Conservation (phyloP, 2,888 invertebrate species). For the Pseudolycoriella hygida region DNA sequence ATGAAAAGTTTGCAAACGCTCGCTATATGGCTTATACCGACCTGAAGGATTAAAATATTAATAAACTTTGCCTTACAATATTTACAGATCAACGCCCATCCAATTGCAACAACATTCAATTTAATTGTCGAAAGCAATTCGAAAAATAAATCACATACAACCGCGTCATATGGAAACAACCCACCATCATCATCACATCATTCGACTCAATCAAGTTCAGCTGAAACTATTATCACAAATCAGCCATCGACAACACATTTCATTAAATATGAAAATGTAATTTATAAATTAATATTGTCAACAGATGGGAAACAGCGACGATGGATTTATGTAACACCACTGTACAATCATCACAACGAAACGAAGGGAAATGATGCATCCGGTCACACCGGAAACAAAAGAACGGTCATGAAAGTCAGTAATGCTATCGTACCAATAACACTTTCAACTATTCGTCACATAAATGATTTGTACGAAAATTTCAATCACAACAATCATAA, state of each 20-base stretch:
- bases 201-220: neutral
- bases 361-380: neutral
- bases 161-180: too few species aligned
- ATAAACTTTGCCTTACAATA: too few species aligned
- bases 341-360: neutral
- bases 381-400: slow-evolving; percentile 4
- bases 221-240: neutral
- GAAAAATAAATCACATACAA: too few species aligned
- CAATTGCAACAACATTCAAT: too few species aligned
- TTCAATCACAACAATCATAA: neutral
- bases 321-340: slow-evolving; percentile 3
- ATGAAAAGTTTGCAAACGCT: too few species aligned
- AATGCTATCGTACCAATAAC: neutral
- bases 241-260: neutral
- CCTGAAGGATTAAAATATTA: too few species aligned
- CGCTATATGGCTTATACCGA: too few species aligned
- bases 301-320: neutral
- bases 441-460: neutral
- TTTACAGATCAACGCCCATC: too few species aligned
- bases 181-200: too few species aligned
- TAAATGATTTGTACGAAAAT: neutral
- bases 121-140: too few species aligned
- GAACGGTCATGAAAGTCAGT: neutral
- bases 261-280: slow-evolving; percentile 4
- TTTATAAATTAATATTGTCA: neutral